A percentile compares a stretch with the other conserved stretches of the same genome.
Evolutionary conservation across 2,113 vertebrate species (phyloP).

Genomic region (Xenopus tropicalis): DNA sequence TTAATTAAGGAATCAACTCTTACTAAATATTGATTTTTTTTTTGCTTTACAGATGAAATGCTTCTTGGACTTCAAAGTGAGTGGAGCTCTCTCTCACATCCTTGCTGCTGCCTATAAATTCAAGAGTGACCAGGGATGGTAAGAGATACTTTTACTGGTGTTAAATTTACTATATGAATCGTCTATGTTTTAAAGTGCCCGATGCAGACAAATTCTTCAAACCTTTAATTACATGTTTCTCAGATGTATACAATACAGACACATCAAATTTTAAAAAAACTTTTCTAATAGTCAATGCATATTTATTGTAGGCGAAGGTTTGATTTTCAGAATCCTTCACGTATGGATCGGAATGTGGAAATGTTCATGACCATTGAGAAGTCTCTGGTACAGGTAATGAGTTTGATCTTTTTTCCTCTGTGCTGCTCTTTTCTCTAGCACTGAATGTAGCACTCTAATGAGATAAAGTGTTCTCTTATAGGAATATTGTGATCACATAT

Average conservation of each 20-base stretch:
- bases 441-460: no score
- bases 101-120: constrained; percentile 97
- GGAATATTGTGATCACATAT: no score
- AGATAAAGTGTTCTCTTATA: no score
- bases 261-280: no score
- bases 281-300: no score
- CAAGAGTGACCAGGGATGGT: constrained; percentile 99
- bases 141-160: constrained; percentile 50
- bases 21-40: no score
- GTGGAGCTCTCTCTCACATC: constrained; percentile 91
- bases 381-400: constrained; percentile 84
- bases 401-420: neutral
- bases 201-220: no score
- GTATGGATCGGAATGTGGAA: constrained; percentile 96
- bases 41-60: constrained; percentile 81
- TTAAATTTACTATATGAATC: neutral
- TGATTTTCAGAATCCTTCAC: constrained; percentile 97
- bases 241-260: no score
- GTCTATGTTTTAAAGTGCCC: no score
- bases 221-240: no score
- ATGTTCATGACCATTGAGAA: constrained; percentile 99
- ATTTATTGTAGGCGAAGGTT: constrained; percentile 88
- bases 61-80: constrained; percentile 96
- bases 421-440: no score
- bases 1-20: no score